Evolutionary conservation across 2,888 invertebrate species (phyloP), one percentile per base, ranked within the genome.

Genomic region (Spisula solida): DNA sequence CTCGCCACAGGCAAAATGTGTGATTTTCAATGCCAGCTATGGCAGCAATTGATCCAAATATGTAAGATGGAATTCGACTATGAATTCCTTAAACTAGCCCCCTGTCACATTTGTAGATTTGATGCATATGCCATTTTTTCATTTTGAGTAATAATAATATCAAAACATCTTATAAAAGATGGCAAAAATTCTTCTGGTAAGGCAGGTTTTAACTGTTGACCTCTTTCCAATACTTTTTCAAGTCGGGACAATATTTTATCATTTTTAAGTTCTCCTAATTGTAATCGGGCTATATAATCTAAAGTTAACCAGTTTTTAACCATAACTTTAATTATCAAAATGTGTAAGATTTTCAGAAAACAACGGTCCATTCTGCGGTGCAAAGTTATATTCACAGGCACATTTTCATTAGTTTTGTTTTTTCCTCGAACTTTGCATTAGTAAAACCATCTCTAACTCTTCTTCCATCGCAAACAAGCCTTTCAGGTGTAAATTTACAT

Each of bases 391-490:
- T 80, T 20, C 14, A 81, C 48, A 8, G 41, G 41, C 6, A 48
- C 18, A 80, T 79, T n/a, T 29, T 75, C 31, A 80, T 87, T 81
- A 41, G 60, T 51, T 51, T 80, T 81, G 47, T 82, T 80, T 41
- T 86, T 82, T 85, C 85, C 18, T 90, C 90, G 88, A 90, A 87
- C 20, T 25, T 66, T 48, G 90, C 90, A 90, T 90, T 55, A 34
- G 85, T 56, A 51, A 90, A 87, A 25, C 85, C 90, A 47, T 87
- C 87, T 25, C 87, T 86, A 51, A 90, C 85, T 41, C 82, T 87
- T n/a, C 88, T 90, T 10, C 87, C 90, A 82, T 90, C 90, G 85
- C 87, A 90, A 34, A 60, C 82, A 20, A 88, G 78, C 29, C 84
- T 78, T 81, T 85, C 85, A 70, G 85, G 85, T 56, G 25, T 48